Conservation (phyloP, 2,888 invertebrate species). For the Drosophila colorata region DNA sequence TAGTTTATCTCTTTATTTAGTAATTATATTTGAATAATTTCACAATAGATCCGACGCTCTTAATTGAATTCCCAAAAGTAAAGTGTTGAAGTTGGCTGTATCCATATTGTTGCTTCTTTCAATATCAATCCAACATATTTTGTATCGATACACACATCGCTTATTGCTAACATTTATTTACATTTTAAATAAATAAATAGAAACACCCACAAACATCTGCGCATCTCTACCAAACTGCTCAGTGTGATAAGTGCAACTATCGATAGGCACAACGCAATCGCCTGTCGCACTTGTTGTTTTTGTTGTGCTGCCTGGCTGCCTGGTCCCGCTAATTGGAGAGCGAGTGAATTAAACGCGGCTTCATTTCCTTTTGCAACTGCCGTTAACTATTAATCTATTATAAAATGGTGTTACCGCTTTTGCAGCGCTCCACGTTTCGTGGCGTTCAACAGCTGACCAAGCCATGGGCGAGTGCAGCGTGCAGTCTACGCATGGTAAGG, state of each 20-base stretch:
- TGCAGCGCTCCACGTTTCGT: conserved; percentile 76
- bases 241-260: conserved; percentile 10
- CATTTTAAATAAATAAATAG: not conserved
- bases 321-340: conserved; percentile 38
- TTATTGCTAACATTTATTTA: too few relatives aligned
- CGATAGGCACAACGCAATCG: conserved; percentile 33
- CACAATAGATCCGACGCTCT: too few relatives aligned
- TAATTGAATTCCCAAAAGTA: too few relatives aligned
- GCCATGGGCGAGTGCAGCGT: conserved; percentile 56
- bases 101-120: too few relatives aligned
- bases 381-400: conserved; percentile 26
- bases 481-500: conserved; percentile 77
- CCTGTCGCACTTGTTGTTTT: conserved; percentile 43
- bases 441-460: conserved; percentile 78
- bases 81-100: too few relatives aligned
- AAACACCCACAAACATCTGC: not conserved
- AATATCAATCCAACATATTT: too few relatives aligned
- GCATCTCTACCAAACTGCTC: too few relatives aligned
- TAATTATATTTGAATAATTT: too few relatives aligned
- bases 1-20: too few relatives aligned
- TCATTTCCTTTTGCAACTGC: conserved; percentile 30
- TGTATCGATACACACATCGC: too few relatives aligned
- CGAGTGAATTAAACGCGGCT: conserved; percentile 50
- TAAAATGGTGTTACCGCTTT: conserved; percentile 79
- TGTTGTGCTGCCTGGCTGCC: conserved; percentile 49